phyloP scores from a whole-genome alignment of 2,888 invertebrate genomes.

The Phyllotreta cruciferae region DNA sequence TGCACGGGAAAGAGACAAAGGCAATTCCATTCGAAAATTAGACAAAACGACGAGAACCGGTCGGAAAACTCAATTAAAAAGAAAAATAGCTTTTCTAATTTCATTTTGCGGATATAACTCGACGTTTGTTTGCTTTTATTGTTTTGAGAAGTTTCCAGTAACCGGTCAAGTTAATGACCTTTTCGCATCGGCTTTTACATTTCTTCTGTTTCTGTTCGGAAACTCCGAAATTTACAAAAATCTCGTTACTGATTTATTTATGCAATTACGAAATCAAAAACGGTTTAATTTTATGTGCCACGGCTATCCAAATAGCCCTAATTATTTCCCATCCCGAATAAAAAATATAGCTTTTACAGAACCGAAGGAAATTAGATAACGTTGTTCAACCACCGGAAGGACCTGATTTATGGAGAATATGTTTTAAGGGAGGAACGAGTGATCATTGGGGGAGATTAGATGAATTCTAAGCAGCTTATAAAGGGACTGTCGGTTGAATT shows the following conservation, averaged over 20 bases:
- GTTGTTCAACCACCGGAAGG: constrained; percentile 12
- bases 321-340: constrained; percentile 10
- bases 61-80: constrained; percentile 27
- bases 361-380: constrained; percentile 19
- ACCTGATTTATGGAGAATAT: constrained; percentile 31
- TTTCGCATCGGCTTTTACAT: constrained; percentile 10
- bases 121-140: constrained; percentile 22
- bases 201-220: background rate
- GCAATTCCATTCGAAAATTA: constrained; percentile 28
- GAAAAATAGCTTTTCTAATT: constrained; percentile 30
- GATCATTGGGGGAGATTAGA: constrained; percentile 32
- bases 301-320: constrained; percentile 1
- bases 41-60: constrained; percentile 25
- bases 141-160: constrained; percentile 20
- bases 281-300: background rate
- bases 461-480: constrained; percentile 30
- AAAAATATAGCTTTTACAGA: constrained; percentile 5
- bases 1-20: constrained; percentile 7
- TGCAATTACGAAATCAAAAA: no score
- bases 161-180: constrained; percentile 19
- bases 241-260: no score
- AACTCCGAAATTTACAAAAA: no score
- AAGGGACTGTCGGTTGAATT: constrained; percentile 19
- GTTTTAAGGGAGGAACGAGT: constrained; percentile 17
- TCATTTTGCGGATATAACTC: constrained; percentile 23